Percentiles rank a stretch among this genome's conserved stretches.
Conservation (phyloP, 2,888 invertebrate genomes). For the Amiota mariae region DNA sequence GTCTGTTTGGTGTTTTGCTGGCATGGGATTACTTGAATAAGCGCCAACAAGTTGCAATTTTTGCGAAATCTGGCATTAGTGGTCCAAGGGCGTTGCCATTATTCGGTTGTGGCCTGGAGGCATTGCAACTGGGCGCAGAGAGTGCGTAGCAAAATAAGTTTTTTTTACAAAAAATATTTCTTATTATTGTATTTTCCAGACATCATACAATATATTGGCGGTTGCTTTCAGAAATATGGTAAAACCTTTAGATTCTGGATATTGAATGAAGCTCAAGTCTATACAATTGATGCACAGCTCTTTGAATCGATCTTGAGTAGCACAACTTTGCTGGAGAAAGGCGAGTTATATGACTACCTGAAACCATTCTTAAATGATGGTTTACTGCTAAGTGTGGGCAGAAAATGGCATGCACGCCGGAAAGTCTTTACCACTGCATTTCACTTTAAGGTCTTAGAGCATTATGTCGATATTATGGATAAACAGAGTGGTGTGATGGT, state of each 20-base stretch:
- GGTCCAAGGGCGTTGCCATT: slow-evolving; percentile 54
- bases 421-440: slow-evolving; percentile 84
- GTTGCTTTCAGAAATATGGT: slow-evolving; percentile 68
- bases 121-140: slow-evolving; percentile 50
- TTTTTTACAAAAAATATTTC: neutral
- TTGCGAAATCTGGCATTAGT: slow-evolving; percentile 46
- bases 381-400: slow-evolving; percentile 61
- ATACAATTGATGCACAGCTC: slow-evolving; percentile 70
- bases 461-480: slow-evolving; percentile 81
- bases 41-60: slow-evolving; percentile 40
- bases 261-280: slow-evolving; percentile 72
- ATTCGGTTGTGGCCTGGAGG: slow-evolving; percentile 53
- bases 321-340: slow-evolving; percentile 62
- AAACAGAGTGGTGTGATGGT: slow-evolving; percentile 77
- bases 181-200: slow-evolving; percentile 45
- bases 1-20: slow-evolving; percentile 47
- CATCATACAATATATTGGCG: slow-evolving; percentile 45
- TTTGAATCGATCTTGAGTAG: slow-evolving; percentile 72
- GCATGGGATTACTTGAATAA: slow-evolving; percentile 56
- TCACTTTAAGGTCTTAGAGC: slow-evolving; percentile 84
- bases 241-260: slow-evolving; percentile 73
- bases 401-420: slow-evolving; percentile 79
- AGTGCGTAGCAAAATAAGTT: slow-evolving; percentile 47
- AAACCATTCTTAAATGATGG: slow-evolving; percentile 61
- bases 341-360: slow-evolving; percentile 60